phyloP scores from a whole-genome alignment of 2,113 vertebrate species.

The Engystomops pustulosus region DNA sequence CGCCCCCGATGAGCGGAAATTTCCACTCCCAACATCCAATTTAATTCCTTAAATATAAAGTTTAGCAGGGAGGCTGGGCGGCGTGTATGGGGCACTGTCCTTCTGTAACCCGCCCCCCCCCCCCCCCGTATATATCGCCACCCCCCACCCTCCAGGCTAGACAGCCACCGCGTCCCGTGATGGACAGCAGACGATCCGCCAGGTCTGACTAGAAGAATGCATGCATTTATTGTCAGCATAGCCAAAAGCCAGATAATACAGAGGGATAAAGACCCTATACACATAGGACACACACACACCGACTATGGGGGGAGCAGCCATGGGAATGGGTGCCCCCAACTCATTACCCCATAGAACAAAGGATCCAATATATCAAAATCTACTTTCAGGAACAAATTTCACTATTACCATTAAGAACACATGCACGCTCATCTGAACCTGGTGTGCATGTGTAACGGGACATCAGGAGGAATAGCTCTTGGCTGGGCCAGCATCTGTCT shows the following conservation, averaged over 20 bases:
- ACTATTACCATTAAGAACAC: too few relatives aligned
- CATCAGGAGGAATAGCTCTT: too few relatives aligned
- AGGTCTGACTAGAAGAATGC: background rate
- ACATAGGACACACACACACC: too few relatives aligned
- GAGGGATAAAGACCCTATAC: too few relatives aligned
- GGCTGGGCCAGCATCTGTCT: too few relatives aligned
- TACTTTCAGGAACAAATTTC: too few relatives aligned
- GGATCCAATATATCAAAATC: too few relatives aligned
- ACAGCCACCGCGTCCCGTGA: background rate
- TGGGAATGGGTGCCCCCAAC: too few relatives aligned
- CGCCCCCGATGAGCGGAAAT: conserved; percentile 21
- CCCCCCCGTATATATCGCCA: background rate
- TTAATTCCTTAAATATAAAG: conserved; percentile 12
- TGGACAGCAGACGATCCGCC: background rate
- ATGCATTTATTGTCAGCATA: background rate
- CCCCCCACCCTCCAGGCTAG: background rate
- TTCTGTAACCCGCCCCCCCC: conserved; percentile 11
- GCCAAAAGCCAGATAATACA: background rate
- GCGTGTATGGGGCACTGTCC: background rate
- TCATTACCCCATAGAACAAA: too few relatives aligned
- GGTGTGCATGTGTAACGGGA: too few relatives aligned
- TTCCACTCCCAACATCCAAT: conserved; percentile 28
- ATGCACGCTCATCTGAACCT: too few relatives aligned
- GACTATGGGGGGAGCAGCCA: too few relatives aligned
- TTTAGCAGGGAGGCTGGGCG: background rate